A percentile compares a stretch with the other conserved stretches of the same genome.
Evolutionary conservation across 1,140 invertebrate genomes (phyloP).

Genomic region (Drosophila sproati): DNA sequence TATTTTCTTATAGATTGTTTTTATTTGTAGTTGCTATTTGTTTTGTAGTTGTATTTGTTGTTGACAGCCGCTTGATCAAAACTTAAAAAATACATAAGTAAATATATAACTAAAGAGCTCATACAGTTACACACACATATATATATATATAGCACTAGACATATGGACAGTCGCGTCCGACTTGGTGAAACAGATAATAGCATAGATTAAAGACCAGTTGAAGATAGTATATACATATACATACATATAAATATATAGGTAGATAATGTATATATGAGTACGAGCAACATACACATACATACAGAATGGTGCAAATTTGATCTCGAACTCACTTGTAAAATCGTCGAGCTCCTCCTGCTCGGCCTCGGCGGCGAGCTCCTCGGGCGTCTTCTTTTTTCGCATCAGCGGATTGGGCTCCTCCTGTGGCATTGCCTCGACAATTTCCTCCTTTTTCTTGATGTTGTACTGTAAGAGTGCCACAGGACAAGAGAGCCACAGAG

Average conservation of each 20-base stretch:
- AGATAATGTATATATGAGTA: constrained; percentile 22
- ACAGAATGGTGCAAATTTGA: constrained; percentile 2
- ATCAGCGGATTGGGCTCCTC: constrained; percentile 95
- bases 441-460: constrained; percentile 98
- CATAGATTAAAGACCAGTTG: constrained; percentile 19
- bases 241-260: constrained; percentile 30
- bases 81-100: constrained; percentile 23
- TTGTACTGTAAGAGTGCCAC: constrained; percentile 91
- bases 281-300: constrained; percentile 6
- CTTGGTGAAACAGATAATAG: constrained; percentile 23
- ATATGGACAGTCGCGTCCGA: constrained; percentile 8
- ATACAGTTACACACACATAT: constrained; percentile 33
- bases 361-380: constrained; percentile 97
- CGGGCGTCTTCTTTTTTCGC: constrained; percentile 99
- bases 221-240: constrained; percentile 21
- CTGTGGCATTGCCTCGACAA: constrained; percentile 90
- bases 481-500: neutral
- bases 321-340: constrained; percentile 94
- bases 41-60: constrained; percentile 29
- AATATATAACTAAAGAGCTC: constrained; percentile 43
- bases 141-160: constrained; percentile 16
- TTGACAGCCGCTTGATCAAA: constrained; percentile 32
- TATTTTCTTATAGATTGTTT: constrained; percentile 30
- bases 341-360: constrained; percentile 97
- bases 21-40: constrained; percentile 30